Evolutionary conservation across 2,797 vertebrate genomes (phyloP), one percentile per base, ranked within the genome.

Genomic region (Gymnothorax reevesii): DNA sequence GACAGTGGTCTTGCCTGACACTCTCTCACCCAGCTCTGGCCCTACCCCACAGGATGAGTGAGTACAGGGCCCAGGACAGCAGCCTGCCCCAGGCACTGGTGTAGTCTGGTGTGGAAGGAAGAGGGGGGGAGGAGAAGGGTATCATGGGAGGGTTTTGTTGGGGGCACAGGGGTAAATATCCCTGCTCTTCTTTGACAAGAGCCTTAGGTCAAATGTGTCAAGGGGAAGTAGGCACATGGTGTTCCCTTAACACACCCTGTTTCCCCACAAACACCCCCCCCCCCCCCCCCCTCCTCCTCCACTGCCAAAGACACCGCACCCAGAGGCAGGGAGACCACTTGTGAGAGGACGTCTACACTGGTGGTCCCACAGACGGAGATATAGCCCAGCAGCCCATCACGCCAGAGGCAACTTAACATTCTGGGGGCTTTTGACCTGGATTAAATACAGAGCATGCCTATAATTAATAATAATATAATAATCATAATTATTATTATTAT

Each of bases 141-240:
- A 85, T 85, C 88, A 80, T 85, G 64, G 86, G 87, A 86, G 84
- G 77, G 83, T 86, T 86, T 87, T 87, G 77, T 83, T 82, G 60
- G 82, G 87, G 86, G 80, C 71, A 84, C 80, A 20, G 80, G 85
- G 88, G 88, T 88, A 87, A 89, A 88, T 85, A 88, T 87, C 85
- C 87, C 73, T 85, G 84, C 83, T 87, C 83, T 85, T 86, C 80
- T 84, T 71, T 79, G 87, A 88, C 85, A 87, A 88, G 87, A 88
- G 87, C 88, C 88, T 88, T 64, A 59, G 88, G 88, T 89, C 88
- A 88, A 89, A 89, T 83, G 80, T 87, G 88, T 87, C 79, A 55
- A 75, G 59, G 60, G 59, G 4, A 73, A 77, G 83, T 52, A 85
- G 86, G 84, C 86, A 87, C 86, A 87, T 86, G 86, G 88, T 84